These are phyloP conservation scores for Hoplostethus mediterraneus DNA, from an alignment of 2,797 vertebrate genomes.

Conservation along the genomic window DNA sequence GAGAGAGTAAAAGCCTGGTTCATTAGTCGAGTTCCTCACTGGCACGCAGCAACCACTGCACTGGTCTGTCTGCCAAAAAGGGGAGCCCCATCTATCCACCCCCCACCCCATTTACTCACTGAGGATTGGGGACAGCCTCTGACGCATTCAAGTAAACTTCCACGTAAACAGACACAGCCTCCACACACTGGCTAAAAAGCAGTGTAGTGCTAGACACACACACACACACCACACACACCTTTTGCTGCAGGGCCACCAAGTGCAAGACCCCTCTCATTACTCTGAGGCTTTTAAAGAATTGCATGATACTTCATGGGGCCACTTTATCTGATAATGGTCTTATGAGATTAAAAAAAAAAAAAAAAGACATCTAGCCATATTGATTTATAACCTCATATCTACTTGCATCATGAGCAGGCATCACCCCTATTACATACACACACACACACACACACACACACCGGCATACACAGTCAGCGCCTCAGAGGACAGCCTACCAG, in stretches of 20 bases:
- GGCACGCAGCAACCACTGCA: constrained; percentile 40
- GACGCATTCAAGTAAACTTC: not conserved
- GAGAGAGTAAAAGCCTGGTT: constrained; percentile 26
- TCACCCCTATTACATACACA: constrained; percentile 4
- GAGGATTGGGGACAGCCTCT: constrained; percentile 20
- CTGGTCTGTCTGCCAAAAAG: constrained; percentile 53
- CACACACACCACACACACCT: not conserved
- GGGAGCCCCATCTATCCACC: not conserved
- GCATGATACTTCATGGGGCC: constrained; percentile 55
- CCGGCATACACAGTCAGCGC: not conserved
- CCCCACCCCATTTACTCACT: constrained; percentile 15
- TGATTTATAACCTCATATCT: constrained; percentile 67
- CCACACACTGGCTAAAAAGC: not conserved
- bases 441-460: not conserved
- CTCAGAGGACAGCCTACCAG: not conserved
- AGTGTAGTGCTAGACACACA: not conserved
- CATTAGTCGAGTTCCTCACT: constrained; percentile 47
- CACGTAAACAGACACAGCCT: constrained; percentile 8
- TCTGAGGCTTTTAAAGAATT: constrained; percentile 71
- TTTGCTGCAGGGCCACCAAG: constrained; percentile 17
- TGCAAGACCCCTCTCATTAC: constrained; percentile 43
- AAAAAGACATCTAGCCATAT: constrained; percentile 57
- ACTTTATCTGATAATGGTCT: constrained; percentile 73
- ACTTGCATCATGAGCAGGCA: constrained; percentile 52
- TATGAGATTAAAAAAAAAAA: constrained; percentile 68